Conservation (phyloP, 1,140 invertebrate species). For the Magallana ariakensis region DNA sequence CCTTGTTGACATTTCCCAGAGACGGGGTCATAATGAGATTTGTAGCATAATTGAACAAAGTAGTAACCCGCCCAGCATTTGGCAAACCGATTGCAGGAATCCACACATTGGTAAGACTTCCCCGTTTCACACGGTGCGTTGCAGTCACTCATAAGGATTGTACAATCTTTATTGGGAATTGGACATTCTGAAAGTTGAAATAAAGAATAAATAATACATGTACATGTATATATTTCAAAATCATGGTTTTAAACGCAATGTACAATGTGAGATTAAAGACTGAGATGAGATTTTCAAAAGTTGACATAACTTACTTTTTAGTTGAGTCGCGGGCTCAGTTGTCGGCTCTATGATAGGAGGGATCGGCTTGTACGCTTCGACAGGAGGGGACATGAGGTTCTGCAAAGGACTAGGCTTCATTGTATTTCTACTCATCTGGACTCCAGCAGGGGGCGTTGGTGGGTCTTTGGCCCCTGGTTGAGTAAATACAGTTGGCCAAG, state of each 20-base stretch:
- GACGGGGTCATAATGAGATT: not conserved
- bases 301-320: constrained; percentile 21
- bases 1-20: not conserved
- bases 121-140: constrained; percentile 41
- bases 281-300: not conserved
- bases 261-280: not conserved
- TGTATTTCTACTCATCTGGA: not conserved
- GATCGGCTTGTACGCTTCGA: not conserved
- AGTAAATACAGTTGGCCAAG: constrained; percentile 45
- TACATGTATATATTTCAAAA: not conserved
- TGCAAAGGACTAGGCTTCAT: not conserved
- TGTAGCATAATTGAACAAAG: constrained; percentile 31
- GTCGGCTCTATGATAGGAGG: no score
- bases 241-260: no score
- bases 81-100: constrained; percentile 42
- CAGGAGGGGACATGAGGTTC: not conserved
- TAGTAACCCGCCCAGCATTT: constrained; percentile 41
- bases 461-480: constrained; percentile 25
- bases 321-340: not conserved
- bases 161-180: constrained; percentile 18
- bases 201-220: not conserved
- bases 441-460: not conserved
- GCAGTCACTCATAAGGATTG: constrained; percentile 34
- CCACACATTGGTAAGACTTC: constrained; percentile 37
- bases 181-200: constrained; percentile 51